A percentile compares a stretch with the other conserved stretches of the same genome.
These are phyloP conservation scores for Pomacea maculata DNA, from an alignment of 1,140 invertebrate species.

Conservation along the genomic window DNA sequence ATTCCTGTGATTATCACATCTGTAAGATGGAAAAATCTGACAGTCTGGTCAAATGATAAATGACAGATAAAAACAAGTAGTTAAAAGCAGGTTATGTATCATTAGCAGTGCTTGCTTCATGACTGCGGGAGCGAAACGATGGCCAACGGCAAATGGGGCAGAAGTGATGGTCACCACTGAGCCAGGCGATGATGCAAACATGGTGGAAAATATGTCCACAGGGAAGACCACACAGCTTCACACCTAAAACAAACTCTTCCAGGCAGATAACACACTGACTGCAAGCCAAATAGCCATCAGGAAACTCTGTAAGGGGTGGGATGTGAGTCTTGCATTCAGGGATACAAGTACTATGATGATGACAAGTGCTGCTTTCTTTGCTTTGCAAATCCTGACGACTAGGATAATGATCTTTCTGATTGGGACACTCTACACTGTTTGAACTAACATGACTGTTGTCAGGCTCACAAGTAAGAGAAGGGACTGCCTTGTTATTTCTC, in stretches of 20 bases:
- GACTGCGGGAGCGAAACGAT: slow-evolving; percentile 60
- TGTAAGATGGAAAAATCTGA: too few relatives aligned
- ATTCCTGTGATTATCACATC: too few relatives aligned
- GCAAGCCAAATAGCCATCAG: slow-evolving; percentile 41
- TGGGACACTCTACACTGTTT: too few relatives aligned
- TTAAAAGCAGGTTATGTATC: too few relatives aligned
- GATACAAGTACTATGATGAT: background rate
- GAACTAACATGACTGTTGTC: too few relatives aligned
- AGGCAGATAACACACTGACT: slow-evolving; percentile 71
- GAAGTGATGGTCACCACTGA: slow-evolving; percentile 68
- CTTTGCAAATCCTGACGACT: too few relatives aligned
- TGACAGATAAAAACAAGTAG: too few relatives aligned
- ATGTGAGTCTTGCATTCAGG: background rate
- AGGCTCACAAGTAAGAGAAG: too few relatives aligned
- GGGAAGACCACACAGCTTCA: slow-evolving; percentile 68
- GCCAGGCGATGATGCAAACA: slow-evolving; percentile 68
- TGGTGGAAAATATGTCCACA: slow-evolving; percentile 71
- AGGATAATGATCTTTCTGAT: too few relatives aligned
- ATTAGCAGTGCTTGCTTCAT: too few relatives aligned
- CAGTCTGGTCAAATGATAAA: too few relatives aligned
- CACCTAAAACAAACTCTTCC: slow-evolving; percentile 64
- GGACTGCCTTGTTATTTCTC: background rate
- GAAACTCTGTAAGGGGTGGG: slow-evolving; percentile 9
- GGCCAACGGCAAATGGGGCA: slow-evolving; percentile 72
- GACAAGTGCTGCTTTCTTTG: too few relatives aligned